Evolutionary conservation across 2,113 vertebrate species (phyloP).

Genomic region (Salvelinus fontinalis): DNA sequence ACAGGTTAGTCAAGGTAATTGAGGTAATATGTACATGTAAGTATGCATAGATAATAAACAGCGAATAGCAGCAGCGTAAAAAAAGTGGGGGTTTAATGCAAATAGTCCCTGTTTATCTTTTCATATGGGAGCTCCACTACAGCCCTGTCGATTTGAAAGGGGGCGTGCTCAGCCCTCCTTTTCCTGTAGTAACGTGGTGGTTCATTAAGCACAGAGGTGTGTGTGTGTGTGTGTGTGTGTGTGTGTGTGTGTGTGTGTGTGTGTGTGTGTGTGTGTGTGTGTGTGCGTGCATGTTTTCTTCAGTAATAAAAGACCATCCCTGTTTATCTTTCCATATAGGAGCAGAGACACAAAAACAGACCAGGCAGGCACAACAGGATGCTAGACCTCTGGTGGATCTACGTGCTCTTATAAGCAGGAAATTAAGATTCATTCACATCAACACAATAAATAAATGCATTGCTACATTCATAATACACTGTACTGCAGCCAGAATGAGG

Average conservation of each 20-base stretch:
- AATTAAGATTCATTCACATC: slow-evolving; percentile 30
- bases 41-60: too few species aligned
- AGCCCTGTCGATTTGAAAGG: too few species aligned
- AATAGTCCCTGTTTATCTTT: neutral
- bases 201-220: neutral
- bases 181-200: too few species aligned
- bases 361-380: neutral
- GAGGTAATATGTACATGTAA: too few species aligned
- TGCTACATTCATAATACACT: too few species aligned
- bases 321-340: neutral
- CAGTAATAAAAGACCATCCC: neutral
- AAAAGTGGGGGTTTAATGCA: too few species aligned
- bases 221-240: neutral
- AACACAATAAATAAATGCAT: slow-evolving; percentile 14
- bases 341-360: neutral
- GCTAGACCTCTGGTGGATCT: neutral
- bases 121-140: too few species aligned
- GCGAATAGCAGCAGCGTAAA: too few species aligned
- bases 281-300: too few species aligned
- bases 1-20: too few species aligned
- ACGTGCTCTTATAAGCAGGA: slow-evolving; percentile 7
- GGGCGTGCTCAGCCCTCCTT: too few species aligned
- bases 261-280: neutral
- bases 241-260: neutral
- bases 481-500: too few species aligned